Base-by-base conservation (phyloP, 2,888 invertebrate genomes). In the Nysson spinosus region DNA sequence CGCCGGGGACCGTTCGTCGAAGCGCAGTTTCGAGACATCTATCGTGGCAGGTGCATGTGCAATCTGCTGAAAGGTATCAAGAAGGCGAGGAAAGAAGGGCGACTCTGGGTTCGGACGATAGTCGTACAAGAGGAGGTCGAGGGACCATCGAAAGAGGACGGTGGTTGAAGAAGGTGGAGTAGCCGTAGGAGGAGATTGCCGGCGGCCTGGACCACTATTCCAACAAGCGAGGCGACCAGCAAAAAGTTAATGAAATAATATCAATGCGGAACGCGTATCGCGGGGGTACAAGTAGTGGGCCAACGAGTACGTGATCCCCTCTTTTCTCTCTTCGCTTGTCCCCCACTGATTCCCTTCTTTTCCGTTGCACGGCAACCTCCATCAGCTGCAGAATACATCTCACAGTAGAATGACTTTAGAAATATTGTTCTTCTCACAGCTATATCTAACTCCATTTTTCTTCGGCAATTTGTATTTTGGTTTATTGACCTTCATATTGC, bases 211-310 rank as follows among this genome's bases (percentile, higher is more conserved):
- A 71, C 76, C 81, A 78, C 78, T 77, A 78, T 79, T 76, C 72
- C 75, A 75, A 79, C 79, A 74, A 77, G 70, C 71, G 67, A 46
- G 72, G 70, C 70, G 71, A 72, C 63, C 70, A 62, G 78, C 77
- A 85, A 86, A 85, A 85, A 81, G 83, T 81, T 85, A 85, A 86
- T 86, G 85, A 85, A 85, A 86, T 85, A 85, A 86, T 85, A 86
- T 84, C 81, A 82, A 86, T 86, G 85, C 85, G 81, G 79, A 81
- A 79, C 84, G 85, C 85, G 86, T 85, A 83, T 82, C 82, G 80
- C 82, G 81, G 82, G 83, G 82, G 80, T 82, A 82, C 85, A 81
- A 81, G 79, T 81, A 82, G 78, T 81, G 82, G 82, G 79, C 81
- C 83, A 80, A 81, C 81, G 73, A 74, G 82, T 81, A 78, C 79